Conservation (phyloP, 2,888 invertebrate genomes). For the Malacosoma neustria region DNA sequence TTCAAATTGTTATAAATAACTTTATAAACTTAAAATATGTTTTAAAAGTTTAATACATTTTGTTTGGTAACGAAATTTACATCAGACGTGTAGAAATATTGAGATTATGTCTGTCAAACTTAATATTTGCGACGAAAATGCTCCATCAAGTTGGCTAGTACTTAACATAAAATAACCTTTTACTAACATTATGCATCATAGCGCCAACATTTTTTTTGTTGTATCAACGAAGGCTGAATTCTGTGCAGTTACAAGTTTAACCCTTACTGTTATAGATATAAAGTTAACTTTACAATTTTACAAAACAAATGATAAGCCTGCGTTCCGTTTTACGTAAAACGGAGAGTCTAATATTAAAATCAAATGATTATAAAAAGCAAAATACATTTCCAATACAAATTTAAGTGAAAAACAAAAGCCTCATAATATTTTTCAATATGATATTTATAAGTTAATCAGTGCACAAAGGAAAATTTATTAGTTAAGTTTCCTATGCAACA, state of each 20-base stretch:
- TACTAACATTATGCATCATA: conserved; percentile 38
- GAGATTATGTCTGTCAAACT: not conserved
- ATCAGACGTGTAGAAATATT: not conserved
- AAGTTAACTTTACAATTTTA: conserved; percentile 26
- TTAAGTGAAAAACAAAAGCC: too few relatives aligned
- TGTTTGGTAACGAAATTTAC: too few relatives aligned
- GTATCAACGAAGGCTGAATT: conserved; percentile 35
- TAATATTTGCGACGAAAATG: conserved; percentile 14
- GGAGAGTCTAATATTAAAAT: too few relatives aligned
- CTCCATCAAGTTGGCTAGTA: conserved; percentile 14
- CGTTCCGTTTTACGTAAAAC: conserved; percentile 19
- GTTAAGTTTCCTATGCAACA: too few relatives aligned
- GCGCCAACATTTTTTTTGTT: conserved; percentile 34
- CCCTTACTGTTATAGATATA: conserved; percentile 21
- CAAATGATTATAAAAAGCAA: too few relatives aligned
- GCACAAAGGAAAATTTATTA: too few relatives aligned
- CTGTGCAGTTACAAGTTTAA: conserved; percentile 15
- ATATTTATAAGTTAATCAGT: too few relatives aligned
- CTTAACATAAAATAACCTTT: conserved; percentile 45
- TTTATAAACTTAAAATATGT: not conserved
- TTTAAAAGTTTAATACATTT: not conserved
- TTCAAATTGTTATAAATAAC: too few relatives aligned
- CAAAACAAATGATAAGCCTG: conserved; percentile 2
- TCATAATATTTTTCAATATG: too few relatives aligned
- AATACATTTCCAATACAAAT: too few relatives aligned